phyloP scores from a whole-genome alignment of 2,113 vertebrate species.

The Propithecus coquereli region DNA sequence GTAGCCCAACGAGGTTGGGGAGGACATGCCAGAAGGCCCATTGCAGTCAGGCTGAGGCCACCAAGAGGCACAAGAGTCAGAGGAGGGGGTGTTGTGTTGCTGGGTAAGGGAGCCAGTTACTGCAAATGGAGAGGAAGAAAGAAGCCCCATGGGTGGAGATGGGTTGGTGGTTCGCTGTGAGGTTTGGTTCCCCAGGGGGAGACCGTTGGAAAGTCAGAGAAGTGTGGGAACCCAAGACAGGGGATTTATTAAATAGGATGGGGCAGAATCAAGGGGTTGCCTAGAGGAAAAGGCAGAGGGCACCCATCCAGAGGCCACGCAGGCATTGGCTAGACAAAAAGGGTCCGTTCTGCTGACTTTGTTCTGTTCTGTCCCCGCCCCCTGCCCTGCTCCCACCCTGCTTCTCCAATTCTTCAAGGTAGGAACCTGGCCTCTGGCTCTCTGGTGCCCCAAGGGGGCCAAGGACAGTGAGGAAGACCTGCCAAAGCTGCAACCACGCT shows the following conservation, averaged over 20 bases:
- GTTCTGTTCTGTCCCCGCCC: not conserved
- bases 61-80: not conserved
- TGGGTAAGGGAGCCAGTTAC: not conserved
- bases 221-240: not conserved
- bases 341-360: not conserved
- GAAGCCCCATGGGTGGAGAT: not conserved
- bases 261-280: not conserved
- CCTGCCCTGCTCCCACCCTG: too few species aligned
- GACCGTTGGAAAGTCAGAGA: not conserved
- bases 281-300: not conserved
- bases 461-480: not conserved
- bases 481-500: not conserved
- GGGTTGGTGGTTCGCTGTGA: not conserved
- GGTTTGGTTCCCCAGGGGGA: not conserved
- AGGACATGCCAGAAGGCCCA: not conserved
- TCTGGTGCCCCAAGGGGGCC: not conserved
- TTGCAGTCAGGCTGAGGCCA: not conserved
- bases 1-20: not conserved
- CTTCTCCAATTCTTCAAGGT: not conserved
- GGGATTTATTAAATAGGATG: not conserved
- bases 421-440: not conserved
- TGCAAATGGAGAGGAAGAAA: not conserved
- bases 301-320: not conserved
- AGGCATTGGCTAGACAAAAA: not conserved
- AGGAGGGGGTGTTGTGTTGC: not conserved